Percentiles rank a stretch among this genome's conserved stretches.
phyloP scores from a whole-genome alignment of 2,113 vertebrate species.

The Oncorhynchus kisutch region DNA sequence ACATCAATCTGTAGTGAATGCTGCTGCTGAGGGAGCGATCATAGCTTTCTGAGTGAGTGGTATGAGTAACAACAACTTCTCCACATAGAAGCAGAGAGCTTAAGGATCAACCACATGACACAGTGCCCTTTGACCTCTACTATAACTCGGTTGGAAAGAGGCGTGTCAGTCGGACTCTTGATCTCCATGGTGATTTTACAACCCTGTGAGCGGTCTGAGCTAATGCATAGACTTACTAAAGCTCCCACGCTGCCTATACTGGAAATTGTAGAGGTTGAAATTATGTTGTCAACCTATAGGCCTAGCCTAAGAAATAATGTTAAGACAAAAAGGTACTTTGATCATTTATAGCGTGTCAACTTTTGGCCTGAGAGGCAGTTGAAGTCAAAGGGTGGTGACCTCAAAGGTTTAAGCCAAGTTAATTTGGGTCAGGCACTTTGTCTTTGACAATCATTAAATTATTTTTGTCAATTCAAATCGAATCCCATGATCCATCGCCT shows the following conservation, averaged over 20 bases:
- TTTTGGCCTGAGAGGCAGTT: slow-evolving; percentile 7
- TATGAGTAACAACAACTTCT: not conserved
- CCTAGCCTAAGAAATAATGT: slow-evolving; percentile 4
- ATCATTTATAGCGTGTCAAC: slow-evolving; percentile 10
- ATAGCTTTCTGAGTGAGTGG: not conserved
- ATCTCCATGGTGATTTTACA: not conserved
- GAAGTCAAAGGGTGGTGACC: slow-evolving; percentile 15
- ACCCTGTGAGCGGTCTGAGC: not conserved
- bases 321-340: not conserved
- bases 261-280: slow-evolving; percentile 5
- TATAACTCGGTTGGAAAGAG: not conserved
- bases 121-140: not conserved
- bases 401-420: not conserved
- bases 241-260: not conserved
- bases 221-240: not conserved
- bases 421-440: not conserved
- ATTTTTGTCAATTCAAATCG: no score
- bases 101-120: not conserved
- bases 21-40: not conserved
- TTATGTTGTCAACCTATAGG: not conserved
- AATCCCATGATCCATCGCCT: no score
- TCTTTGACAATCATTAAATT: no score
- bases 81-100: not conserved
- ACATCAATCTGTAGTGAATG: not conserved
- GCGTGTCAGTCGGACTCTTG: not conserved